phyloP scores from a whole-genome alignment of 2,888 invertebrate species.

The Drosophila multiciliata region DNA sequence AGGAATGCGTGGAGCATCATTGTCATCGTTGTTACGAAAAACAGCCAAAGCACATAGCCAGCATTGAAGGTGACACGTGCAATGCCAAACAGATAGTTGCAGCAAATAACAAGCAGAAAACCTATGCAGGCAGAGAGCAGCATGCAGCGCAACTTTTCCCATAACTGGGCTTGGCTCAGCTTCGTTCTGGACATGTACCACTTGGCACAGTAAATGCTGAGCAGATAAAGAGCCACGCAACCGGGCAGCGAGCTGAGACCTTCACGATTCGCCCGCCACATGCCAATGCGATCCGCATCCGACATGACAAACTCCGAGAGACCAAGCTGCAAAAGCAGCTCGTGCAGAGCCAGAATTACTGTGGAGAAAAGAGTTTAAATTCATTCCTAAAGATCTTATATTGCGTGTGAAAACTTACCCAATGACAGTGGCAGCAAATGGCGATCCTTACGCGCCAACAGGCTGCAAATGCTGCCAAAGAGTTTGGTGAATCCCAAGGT shows the following conservation, averaged over 20 bases:
- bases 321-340: conserved; percentile 87
- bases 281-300: conserved; percentile 86
- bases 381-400: not conserved
- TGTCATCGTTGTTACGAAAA: conserved; percentile 88
- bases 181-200: conserved; percentile 84
- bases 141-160: conserved; percentile 69
- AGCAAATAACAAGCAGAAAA: conserved; percentile 85
- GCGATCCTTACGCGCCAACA: conserved; percentile 48
- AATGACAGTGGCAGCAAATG: conserved; percentile 85
- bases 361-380: not conserved
- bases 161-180: conserved; percentile 61
- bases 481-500: conserved; percentile 94
- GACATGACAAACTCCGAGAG: conserved; percentile 90
- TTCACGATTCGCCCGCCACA: conserved; percentile 94
- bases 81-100: conserved; percentile 86
- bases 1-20: conserved; percentile 88
- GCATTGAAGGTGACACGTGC: conserved; percentile 94
- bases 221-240: conserved; percentile 93
- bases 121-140: conserved; percentile 75
- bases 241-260: conserved; percentile 94
- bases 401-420: conserved; percentile 55
- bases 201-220: conserved; percentile 88
- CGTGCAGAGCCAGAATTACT: conserved; percentile 88
- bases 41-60: conserved; percentile 92
- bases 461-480: conserved; percentile 86